Evolutionary conservation across 2,888 invertebrate genomes (phyloP).

Genomic region (Nephrotoma guestfalica): DNA sequence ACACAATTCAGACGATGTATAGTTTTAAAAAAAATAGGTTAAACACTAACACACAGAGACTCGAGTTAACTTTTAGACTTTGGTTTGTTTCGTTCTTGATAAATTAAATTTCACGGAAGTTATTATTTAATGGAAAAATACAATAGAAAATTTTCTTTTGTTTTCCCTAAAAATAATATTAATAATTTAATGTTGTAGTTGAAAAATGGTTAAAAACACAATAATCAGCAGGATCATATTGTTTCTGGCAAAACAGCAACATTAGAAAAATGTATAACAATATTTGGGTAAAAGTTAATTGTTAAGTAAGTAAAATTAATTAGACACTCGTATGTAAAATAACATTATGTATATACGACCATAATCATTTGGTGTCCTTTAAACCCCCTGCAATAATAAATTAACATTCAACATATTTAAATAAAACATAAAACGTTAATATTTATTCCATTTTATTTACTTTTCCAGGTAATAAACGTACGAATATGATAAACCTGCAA

Average conservation of each 20-base stretch:
- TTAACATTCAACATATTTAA: not conserved
- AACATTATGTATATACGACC: not conserved
- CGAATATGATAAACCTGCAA: not conserved
- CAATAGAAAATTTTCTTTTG: not conserved
- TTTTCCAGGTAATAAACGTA: not conserved
- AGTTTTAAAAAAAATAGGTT: not conserved
- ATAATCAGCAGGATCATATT: not conserved
- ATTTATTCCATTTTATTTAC: not conserved
- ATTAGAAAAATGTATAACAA: not conserved
- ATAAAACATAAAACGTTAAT: not conserved
- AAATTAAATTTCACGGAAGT: not conserved
- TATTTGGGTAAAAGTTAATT: not conserved
- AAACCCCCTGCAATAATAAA: not conserved
- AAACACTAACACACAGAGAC: not conserved
- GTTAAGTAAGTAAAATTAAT: not conserved
- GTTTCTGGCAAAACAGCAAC: not conserved
- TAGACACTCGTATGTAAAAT: not conserved
- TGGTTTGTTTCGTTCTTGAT: not conserved
- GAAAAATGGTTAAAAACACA: not conserved
- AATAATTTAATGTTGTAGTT: not conserved
- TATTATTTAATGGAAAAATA: not conserved
- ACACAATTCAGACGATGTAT: not conserved
- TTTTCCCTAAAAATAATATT: not conserved
- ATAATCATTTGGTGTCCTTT: not conserved
- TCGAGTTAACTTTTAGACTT: not conserved